phyloP scores from a whole-genome alignment of 92 coral and sea anemone species.

The Porites evermanni region DNA sequence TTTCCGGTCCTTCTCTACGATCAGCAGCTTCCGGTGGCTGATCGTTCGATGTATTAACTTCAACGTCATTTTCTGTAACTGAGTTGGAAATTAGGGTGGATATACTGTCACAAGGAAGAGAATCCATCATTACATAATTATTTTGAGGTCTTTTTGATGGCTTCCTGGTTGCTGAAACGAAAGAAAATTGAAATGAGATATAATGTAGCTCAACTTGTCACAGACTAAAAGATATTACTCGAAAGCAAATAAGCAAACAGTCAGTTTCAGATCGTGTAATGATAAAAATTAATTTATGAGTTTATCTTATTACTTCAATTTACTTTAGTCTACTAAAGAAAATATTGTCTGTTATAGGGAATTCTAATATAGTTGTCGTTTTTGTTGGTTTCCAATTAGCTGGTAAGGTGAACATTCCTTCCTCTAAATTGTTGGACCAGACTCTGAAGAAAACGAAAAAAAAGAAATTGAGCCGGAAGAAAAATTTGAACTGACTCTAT shows the following conservation, averaged over 20 bases:
- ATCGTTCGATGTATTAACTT: not conserved
- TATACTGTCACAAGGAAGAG: not conserved
- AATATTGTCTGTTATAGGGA: no score
- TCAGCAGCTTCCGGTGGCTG: not conserved
- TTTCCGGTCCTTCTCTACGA: not conserved
- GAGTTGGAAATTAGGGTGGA: not conserved
- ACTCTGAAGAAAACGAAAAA: no score
- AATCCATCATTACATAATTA: slow-evolving; percentile 29
- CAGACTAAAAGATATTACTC: not conserved
- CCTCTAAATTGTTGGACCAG: no score
- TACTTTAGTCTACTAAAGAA: no score
- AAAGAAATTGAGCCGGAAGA: no score
- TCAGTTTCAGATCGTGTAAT: no score
- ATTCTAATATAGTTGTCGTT: no score
- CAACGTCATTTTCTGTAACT: not conserved
- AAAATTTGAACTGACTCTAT: no score
- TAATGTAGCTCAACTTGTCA: not conserved
- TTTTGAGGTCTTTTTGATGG: slow-evolving; percentile 15
- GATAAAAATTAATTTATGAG: no score
- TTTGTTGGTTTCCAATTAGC: no score
- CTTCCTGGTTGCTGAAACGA: slow-evolving; percentile 6
- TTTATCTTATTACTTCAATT: no score
- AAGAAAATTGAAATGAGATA: not conserved
- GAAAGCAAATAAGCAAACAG: not conserved
- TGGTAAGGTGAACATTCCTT: no score